Evolutionary conservation across 2,888 invertebrate genomes (phyloP).

Genomic region (Dryadula phaetusa): DNA sequence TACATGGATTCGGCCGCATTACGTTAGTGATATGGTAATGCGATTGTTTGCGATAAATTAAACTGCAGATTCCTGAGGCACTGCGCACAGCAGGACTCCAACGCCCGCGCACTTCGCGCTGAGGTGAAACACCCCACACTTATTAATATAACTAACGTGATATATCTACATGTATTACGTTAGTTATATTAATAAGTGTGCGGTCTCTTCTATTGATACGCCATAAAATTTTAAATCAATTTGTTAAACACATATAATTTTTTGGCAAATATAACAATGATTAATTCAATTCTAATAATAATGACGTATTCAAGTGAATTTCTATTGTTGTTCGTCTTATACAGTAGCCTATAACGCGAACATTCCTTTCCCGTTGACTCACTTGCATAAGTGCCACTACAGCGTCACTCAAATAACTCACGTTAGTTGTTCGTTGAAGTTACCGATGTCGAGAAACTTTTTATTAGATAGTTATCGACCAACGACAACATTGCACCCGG

Average conservation of each 20-base stretch:
- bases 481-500: conserved; percentile 52
- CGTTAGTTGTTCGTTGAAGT: conserved; percentile 55
- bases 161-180: conserved; percentile 50
- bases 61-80: conserved; percentile 63
- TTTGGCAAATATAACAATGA: not conserved
- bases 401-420: conserved; percentile 60
- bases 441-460: conserved; percentile 60
- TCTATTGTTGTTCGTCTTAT: conserved; percentile 64
- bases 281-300: conserved; percentile 34
- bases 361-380: conserved; percentile 59
- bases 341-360: conserved; percentile 56
- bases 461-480: conserved; percentile 57
- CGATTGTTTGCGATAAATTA: conserved; percentile 75
- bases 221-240: not conserved
- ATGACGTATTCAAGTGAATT: conserved; percentile 70
- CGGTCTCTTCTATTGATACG: conserved; percentile 1
- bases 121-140: conserved; percentile 74
- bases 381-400: conserved; percentile 57
- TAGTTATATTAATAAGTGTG: too few relatives aligned
- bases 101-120: conserved; percentile 64
- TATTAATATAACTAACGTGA: conserved; percentile 67
- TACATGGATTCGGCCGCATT: conserved; percentile 75
- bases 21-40: conserved; percentile 83
- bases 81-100: conserved; percentile 72
- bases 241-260: conserved; percentile 1